Conservation (phyloP, 2,888 invertebrate genomes). For the Morpho helenor region DNA sequence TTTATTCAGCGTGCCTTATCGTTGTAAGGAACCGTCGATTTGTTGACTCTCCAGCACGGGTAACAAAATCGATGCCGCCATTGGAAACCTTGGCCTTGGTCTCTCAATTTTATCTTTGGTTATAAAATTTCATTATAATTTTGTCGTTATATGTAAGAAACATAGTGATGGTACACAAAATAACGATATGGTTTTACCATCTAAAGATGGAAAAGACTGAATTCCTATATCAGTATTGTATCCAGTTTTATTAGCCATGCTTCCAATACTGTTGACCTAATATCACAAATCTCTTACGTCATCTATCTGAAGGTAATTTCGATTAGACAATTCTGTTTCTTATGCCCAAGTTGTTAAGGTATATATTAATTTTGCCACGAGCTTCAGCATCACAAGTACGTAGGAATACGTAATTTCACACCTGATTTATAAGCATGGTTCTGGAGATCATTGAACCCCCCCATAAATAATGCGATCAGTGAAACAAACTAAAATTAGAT, state of each 20-base stretch:
- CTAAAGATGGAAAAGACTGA: not conserved
- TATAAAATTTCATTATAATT: constrained; percentile 13
- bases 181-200: not conserved
- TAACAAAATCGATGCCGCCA: constrained; percentile 19
- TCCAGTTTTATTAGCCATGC: constrained; percentile 13
- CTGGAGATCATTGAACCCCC: constrained; percentile 25
- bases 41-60: constrained; percentile 12
- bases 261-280: constrained; percentile 24
- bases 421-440: constrained; percentile 26
- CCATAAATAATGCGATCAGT: constrained; percentile 23
- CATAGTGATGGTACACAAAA: not conserved
- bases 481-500: constrained; percentile 18
- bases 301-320: constrained; percentile 4
- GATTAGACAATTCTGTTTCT: constrained; percentile 1
- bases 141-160: not conserved
- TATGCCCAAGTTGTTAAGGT: not conserved
- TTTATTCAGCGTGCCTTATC: constrained; percentile 30
- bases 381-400: constrained; percentile 16
- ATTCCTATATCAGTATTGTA: not conserved
- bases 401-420: constrained; percentile 28
- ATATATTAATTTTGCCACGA: constrained; percentile 1
- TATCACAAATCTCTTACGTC: constrained; percentile 22
- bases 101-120: constrained; percentile 15
- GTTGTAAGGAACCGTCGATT: constrained; percentile 9
- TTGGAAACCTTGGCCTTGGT: constrained; percentile 25